phyloP scores from a whole-genome alignment of 2,888 invertebrate genomes.

The Agonopterix subpropinquella region DNA sequence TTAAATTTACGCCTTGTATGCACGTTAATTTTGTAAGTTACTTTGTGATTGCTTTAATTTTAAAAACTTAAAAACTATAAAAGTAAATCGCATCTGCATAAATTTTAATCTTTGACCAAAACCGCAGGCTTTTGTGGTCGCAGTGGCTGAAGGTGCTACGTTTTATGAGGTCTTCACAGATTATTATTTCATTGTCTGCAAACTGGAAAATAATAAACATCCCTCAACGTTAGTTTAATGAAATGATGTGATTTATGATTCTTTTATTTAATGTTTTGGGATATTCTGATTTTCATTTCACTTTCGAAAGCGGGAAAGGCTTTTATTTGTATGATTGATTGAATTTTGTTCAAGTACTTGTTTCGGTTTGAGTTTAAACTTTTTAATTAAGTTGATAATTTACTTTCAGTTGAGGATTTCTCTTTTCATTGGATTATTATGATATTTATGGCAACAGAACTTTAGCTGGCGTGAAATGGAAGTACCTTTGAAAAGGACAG shows the following conservation, averaged over 20 bases:
- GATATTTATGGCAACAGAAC: too few species aligned
- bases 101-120: neutral
- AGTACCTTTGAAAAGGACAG: too few species aligned
- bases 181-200: slow-evolving; percentile 3
- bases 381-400: too few species aligned
- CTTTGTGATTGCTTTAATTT: too few species aligned
- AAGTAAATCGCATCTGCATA: neutral
- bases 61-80: neutral
- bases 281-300: neutral
- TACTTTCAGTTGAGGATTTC: too few species aligned
- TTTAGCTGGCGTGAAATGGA: too few species aligned
- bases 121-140: slow-evolving; percentile 1
- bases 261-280: neutral
- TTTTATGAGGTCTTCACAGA: slow-evolving; percentile 3
- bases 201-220: neutral
- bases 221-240: neutral
- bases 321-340: too few species aligned
- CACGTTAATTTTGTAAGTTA: neutral
- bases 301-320: neutral
- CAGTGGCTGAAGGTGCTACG: neutral
- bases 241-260: slow-evolving; percentile 1
- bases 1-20: neutral
- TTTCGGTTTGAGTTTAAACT: too few species aligned
- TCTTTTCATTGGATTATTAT: too few species aligned
- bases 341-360: too few species aligned